Base-by-base conservation (phyloP, 2,888 invertebrate genomes). In the Himalopsyche anomala region DNA sequence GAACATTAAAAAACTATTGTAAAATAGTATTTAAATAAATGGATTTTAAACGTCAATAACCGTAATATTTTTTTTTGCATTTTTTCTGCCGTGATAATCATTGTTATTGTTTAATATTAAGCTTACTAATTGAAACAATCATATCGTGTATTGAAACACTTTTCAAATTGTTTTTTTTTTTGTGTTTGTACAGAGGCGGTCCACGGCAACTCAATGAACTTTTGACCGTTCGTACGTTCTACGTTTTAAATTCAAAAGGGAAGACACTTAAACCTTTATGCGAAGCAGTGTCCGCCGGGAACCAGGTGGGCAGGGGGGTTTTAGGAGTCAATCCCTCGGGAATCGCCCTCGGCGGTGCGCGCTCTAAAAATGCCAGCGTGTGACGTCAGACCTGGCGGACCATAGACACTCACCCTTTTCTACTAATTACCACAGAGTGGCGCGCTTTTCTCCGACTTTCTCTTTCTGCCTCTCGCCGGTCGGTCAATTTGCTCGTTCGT, bases 251-350 rank as follows among this genome's bases (percentile, higher is more conserved):
- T 88, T 88, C 88, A 86, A 86, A 84, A 87, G 86, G 87, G 88
- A 85, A 86, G 87, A 88, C 85, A 84, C 87, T 87, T 86, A 87
- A 87, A 87, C 87, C 87, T 87, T 87, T 87, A 86, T 83, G 84
- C 81, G 82, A 81, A 80, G 80, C 74, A 38, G 79, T 81, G 83
- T 81, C 84, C 86, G 51, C 62, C 54, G 83, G 80, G 84, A 56
- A 38, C 84, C 84, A 81, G 84, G 80, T 69, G 83, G 86, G 82
- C 84, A 28, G 80, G 80, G 80, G 85, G 56, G 84, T 81, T 62
- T 19, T 15, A 80, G 84, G 86, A 54, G 69, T 62, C 42, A n/a
- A 40, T 83, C 84, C 87, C 87, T 81, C 42, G 87, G 85, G 84
- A 84, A 86, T 62, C 54, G 84, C 82, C 84, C 86, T 81, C 84